phyloP scores from a whole-genome alignment of 2,113 vertebrate genomes.

The Orientallactaga bullata region DNA sequence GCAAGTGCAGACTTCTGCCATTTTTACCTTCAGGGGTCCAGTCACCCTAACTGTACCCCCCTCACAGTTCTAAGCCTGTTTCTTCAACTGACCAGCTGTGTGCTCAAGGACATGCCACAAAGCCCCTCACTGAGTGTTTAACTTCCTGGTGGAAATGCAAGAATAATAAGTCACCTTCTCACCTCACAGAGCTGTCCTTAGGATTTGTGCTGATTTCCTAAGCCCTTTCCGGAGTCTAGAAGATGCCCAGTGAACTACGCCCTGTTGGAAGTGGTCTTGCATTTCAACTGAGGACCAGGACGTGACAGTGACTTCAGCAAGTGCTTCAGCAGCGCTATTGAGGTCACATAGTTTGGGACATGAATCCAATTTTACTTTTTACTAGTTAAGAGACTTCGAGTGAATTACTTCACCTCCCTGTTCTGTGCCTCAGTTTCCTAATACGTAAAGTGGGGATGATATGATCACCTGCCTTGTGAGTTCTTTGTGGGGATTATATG shows the following conservation, averaged over 20 bases:
- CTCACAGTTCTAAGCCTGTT: not conserved
- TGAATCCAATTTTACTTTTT: not conserved
- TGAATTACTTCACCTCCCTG: not conserved
- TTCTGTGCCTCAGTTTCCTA: not conserved
- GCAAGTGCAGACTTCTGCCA: no score
- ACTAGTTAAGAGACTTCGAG: not conserved
- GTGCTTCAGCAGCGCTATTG: not conserved
- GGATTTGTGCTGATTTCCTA: not conserved
- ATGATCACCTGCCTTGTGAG: not conserved
- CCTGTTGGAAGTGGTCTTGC: not conserved
- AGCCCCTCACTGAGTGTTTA: not conserved
- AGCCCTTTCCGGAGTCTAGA: fast-evolving
- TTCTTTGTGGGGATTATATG: not conserved
- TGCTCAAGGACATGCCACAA: not conserved
- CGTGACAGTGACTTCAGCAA: not conserved
- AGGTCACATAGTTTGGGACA: not conserved
- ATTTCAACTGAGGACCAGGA: not conserved
- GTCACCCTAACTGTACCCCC: no score
- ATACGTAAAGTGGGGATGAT: not conserved
- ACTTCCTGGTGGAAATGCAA: not conserved
- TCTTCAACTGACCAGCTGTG: not conserved
- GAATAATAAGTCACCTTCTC: not conserved
- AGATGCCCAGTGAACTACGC: not conserved
- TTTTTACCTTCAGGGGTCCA: no score
- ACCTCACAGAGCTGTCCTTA: fast-evolving